A percentile compares a stretch with the other conserved stretches of the same genome.
These are phyloP conservation scores for Brenthis ino DNA, from an alignment of 2,888 invertebrate species.

Conservation along the genomic window DNA sequence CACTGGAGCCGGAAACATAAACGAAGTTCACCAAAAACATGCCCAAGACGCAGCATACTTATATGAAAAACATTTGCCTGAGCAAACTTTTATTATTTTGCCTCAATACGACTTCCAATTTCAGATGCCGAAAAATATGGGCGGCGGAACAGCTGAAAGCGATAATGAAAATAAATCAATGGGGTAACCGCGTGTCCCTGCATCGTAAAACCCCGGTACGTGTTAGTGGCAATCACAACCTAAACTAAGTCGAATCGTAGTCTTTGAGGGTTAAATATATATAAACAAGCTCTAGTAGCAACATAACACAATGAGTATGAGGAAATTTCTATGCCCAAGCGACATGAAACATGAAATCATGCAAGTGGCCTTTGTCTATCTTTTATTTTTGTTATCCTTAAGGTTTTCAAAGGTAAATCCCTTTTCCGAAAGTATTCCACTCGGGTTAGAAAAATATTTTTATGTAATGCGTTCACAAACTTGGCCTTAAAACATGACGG, in stretches of 20 bases:
- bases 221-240: conserved; percentile 47
- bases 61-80: conserved; percentile 21
- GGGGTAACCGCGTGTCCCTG: conserved; percentile 52
- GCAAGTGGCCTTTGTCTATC: conserved; percentile 60
- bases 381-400: conserved; percentile 54
- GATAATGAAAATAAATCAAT: conserved; percentile 69
- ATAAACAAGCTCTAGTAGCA: conserved; percentile 72
- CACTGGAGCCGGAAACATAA: conserved; percentile 37
- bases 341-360: conserved; percentile 65
- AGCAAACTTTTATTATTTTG: conserved; percentile 44
- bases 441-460: conserved; percentile 35
- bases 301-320: conserved; percentile 62
- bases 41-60: conserved; percentile 1
- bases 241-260: conserved; percentile 49
- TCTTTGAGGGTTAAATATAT: conserved; percentile 58
- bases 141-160: conserved; percentile 53
- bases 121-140: conserved; percentile 55
- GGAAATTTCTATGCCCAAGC: conserved; percentile 58
- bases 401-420: conserved; percentile 50
- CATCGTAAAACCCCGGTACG: conserved; percentile 63
- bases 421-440: conserved; percentile 44
- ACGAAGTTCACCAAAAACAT: conserved; percentile 41
- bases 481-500: too few species aligned
- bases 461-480: neutral
- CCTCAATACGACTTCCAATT: conserved; percentile 48